These are phyloP conservation scores for Cacoxenus indagator DNA, from an alignment of 2,888 invertebrate species.

Conservation along the genomic window DNA sequence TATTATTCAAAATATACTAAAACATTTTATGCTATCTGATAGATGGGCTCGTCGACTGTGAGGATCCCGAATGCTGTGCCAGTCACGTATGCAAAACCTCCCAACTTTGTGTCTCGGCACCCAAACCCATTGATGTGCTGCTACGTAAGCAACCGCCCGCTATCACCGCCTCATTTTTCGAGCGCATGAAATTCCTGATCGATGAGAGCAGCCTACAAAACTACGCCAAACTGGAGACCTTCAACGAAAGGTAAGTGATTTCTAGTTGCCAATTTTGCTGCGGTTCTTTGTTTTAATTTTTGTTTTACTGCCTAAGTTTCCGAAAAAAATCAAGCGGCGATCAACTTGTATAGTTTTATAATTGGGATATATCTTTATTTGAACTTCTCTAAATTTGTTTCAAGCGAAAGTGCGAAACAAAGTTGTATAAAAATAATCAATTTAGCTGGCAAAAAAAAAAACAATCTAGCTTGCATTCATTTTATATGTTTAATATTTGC, in stretches of 20 bases:
- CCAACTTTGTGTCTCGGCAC: slow-evolving; percentile 93
- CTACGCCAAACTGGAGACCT: slow-evolving; percentile 94
- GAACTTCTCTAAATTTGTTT: background rate
- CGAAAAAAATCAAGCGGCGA: slow-evolving; percentile 6
- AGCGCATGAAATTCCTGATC: slow-evolving; percentile 97
- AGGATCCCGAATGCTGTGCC: slow-evolving; percentile 97
- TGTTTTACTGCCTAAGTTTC: slow-evolving; percentile 11
- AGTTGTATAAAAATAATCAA: slow-evolving; percentile 22
- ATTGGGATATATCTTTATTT: slow-evolving; percentile 10
- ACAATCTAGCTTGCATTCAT: slow-evolving; percentile 65
- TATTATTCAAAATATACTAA: background rate
- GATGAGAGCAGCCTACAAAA: slow-evolving; percentile 98
- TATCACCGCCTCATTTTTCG: slow-evolving; percentile 97
- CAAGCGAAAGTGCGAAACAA: background rate
- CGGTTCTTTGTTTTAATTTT: background rate
- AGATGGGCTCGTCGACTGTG: slow-evolving; percentile 98
- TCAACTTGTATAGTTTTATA: slow-evolving; percentile 16
- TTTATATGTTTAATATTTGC: slow-evolving; percentile 61
- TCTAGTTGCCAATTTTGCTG: slow-evolving; percentile 47
- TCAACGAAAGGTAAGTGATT: slow-evolving; percentile 93
- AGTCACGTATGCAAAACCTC: slow-evolving; percentile 86
- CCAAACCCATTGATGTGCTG: slow-evolving; percentile 95
- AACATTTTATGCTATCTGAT: background rate
- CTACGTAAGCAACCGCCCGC: slow-evolving; percentile 96
- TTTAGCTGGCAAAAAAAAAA: slow-evolving; percentile 37